Percentiles rank a stretch among this genome's conserved stretches.
phyloP scores from a whole-genome alignment of 2,113 vertebrate genomes.

The Orycteropus afer region DNA sequence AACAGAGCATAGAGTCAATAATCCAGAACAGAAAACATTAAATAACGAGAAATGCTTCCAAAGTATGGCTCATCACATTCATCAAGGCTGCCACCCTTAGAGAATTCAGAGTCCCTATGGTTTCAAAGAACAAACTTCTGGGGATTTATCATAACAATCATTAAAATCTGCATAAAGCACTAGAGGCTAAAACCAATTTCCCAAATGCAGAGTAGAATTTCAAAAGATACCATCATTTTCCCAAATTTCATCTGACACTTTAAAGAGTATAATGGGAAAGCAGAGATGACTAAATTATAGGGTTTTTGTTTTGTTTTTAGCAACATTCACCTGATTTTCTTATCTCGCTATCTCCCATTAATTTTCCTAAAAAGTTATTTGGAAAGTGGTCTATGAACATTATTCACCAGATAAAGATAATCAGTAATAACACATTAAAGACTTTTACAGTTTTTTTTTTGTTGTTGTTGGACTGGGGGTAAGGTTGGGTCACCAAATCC shows the following conservation, averaged over 20 bases:
- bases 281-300: neutral
- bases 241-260: slow-evolving; percentile 3
- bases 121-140: slow-evolving; percentile 58
- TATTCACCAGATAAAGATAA: slow-evolving; percentile 24
- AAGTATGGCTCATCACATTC: slow-evolving; percentile 62
- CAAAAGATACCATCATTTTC: slow-evolving; percentile 50
- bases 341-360: slow-evolving; percentile 8
- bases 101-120: neutral
- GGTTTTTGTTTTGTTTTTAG: neutral
- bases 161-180: slow-evolving; percentile 65
- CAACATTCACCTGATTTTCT: slow-evolving; percentile 35
- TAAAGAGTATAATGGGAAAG: neutral
- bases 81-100: slow-evolving; percentile 56
- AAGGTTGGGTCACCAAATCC: slow-evolving; percentile 16
- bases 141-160: slow-evolving; percentile 60
- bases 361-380: slow-evolving; percentile 51
- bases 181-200: slow-evolving; percentile 52
- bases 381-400: neutral
- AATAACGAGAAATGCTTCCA: slow-evolving; percentile 70
- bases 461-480: neutral
- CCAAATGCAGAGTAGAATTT: slow-evolving; percentile 30
- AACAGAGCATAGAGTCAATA: slow-evolving; percentile 57
- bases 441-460: neutral
- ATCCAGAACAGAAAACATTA: slow-evolving; percentile 74
- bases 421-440: slow-evolving; percentile 39